Percentiles rank a stretch among this genome's conserved stretches.
These are phyloP conservation scores for Scomberomorus guttatus DNA, from an alignment of 2,797 vertebrate species.

Conservation along the genomic window DNA sequence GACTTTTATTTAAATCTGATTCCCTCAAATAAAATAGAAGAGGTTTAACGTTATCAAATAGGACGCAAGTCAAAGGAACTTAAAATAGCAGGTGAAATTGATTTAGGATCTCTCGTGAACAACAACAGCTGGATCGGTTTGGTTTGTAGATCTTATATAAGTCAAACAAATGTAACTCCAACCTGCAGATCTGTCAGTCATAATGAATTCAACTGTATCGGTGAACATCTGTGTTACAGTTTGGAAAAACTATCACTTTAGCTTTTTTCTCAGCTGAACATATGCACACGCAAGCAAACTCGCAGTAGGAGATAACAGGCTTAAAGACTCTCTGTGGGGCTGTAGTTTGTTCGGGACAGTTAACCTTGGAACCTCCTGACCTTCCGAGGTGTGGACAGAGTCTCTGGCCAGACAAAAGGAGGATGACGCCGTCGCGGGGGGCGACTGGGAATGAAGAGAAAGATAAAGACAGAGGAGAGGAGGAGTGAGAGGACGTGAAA, in stretches of 20 bases:
- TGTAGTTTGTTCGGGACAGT: constrained; percentile 63
- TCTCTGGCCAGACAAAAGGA: constrained; percentile 53
- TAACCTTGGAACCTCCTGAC: constrained; percentile 69
- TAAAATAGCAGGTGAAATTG: constrained; percentile 5
- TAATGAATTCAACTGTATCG: constrained; percentile 3
- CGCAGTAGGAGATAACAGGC: constrained; percentile 62
- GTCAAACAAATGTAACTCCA: too few species aligned
- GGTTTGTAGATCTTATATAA: background rate
- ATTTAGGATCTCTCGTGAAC: constrained; percentile 4
- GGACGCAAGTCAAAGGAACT: background rate
- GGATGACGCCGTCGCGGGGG: constrained; percentile 14
- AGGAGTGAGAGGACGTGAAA: constrained; percentile 36
- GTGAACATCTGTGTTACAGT: background rate
- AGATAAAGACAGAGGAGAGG: constrained; percentile 40
- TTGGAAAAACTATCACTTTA: constrained; percentile 6
- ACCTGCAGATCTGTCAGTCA: too few species aligned
- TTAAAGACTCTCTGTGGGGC: constrained; percentile 69
- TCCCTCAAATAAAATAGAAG: constrained; percentile 24
- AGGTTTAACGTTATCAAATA: background rate
- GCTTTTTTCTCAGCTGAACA: constrained; percentile 34
- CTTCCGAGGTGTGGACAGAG: constrained; percentile 62
- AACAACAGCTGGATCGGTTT: background rate
- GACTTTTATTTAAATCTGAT: constrained; percentile 31
- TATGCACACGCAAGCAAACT: constrained; percentile 26
- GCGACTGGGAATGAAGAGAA: background rate